Conservation (phyloP, 2,113 vertebrate genomes). For the Bagarius yarrelli region DNA sequence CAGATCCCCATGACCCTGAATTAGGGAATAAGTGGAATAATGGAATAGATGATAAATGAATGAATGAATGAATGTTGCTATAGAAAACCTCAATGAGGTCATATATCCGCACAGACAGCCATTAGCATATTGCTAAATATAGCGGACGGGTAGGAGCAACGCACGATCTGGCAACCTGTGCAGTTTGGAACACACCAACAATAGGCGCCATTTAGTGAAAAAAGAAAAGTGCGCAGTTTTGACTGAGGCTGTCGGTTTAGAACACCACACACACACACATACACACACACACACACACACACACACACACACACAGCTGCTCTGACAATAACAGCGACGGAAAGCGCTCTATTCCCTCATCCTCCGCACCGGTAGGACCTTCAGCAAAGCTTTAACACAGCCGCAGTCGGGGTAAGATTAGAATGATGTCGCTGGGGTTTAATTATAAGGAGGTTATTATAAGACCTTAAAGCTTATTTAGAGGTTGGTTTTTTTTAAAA, state of each 20-base stretch:
- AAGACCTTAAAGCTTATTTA: too few relatives aligned
- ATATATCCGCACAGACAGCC: not conserved
- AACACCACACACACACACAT: conserved; percentile 40
- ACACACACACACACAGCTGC: conserved; percentile 50
- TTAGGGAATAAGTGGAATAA: too few relatives aligned
- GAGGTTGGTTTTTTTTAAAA: not conserved
- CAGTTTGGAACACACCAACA: not conserved
- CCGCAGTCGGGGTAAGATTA: not conserved
- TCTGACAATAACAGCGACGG: conserved; percentile 39
- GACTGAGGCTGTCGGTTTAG: not conserved
- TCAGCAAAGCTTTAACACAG: not conserved
- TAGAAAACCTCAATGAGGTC: too few relatives aligned
- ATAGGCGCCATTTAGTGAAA: too few relatives aligned
- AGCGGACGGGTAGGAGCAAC: not conserved
- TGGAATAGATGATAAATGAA: too few relatives aligned
- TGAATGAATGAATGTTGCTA: too few relatives aligned
- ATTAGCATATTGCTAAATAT: not conserved
- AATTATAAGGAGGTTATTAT: not conserved
- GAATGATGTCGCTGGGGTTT: not conserved
- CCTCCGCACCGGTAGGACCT: not conserved
- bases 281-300: conserved; percentile 45
- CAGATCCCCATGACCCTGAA: too few relatives aligned
- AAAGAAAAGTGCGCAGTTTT: not conserved
- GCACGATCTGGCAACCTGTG: too few relatives aligned
- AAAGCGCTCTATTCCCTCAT: not conserved